phyloP scores from a whole-genome alignment of 2,113 vertebrate genomes.

The Platichthys flesus region DNA sequence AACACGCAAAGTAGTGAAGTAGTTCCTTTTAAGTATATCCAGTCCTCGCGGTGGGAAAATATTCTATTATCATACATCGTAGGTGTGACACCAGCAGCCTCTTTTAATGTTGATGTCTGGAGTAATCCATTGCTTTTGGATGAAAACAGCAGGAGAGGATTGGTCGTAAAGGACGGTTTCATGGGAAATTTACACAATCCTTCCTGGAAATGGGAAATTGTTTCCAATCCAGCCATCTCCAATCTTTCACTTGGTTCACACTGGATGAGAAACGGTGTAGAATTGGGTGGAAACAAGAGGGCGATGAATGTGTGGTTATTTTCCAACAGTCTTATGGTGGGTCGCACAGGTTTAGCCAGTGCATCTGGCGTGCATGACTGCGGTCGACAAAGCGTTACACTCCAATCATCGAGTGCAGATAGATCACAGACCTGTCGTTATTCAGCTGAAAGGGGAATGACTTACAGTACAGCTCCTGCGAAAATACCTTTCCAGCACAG shows the following conservation, averaged over 20 bases:
- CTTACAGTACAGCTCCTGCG: background rate
- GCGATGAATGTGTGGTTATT: background rate
- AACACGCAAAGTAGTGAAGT: background rate
- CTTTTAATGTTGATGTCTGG: background rate
- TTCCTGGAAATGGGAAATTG: background rate
- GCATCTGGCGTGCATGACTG: constrained; percentile 13
- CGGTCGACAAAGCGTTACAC: constrained; percentile 15
- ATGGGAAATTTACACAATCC: background rate
- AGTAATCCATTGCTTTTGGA: background rate
- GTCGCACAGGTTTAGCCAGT: background rate
- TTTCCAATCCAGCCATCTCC: background rate
- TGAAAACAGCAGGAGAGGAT: background rate
- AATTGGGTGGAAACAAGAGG: background rate
- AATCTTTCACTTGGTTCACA: background rate
- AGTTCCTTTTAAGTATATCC: background rate
- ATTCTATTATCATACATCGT: background rate
- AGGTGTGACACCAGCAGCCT: background rate
- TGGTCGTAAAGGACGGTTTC: background rate
- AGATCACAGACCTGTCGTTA: constrained; percentile 6
- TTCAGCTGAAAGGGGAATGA: constrained; percentile 1
- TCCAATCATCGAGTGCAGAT: constrained; percentile 27
- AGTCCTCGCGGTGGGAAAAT: background rate
- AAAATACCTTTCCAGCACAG: background rate
- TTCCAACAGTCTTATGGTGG: background rate
- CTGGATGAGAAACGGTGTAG: background rate